Base-by-base conservation (phyloP, 2,797 vertebrate genomes). In the Brachymystax lenok region DNA sequence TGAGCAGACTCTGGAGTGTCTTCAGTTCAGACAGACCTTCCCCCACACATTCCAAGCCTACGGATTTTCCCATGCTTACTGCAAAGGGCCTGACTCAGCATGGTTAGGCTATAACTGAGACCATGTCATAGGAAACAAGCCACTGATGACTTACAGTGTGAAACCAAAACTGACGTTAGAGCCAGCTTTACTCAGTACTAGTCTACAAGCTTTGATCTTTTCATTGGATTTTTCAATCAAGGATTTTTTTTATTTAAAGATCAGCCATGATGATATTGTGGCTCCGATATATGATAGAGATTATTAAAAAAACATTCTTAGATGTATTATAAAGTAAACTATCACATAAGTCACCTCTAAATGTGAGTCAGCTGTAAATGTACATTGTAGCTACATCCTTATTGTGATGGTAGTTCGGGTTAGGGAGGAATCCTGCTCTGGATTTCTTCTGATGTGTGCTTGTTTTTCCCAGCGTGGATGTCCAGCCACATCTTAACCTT, bases 21-120 rank as follows among this genome's bases (percentile, higher is more conserved):
- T 88, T 92, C 86, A 82, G 84, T 75, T 77, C 87, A 92, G 90
- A 91, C 89, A 87, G 88, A 75, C 80, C 40, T 85, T 28, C 66
- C 33, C 66, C 50, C 79, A 67, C 88, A 92, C 90, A 93, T 93
- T 93, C 92, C 89, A 88, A 69, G 80, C 75, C 78, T 86, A 86
- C 82, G 30, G 81, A 90, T 89, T 93, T 93, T 93, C 92, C 92
- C 92, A 93, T 92, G 92, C 88, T 91, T 82, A 3, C 78, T 85
- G 87, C 88, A 80, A 80, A 40, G 81, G 82, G 79, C 84, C 90
- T 89, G 92, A 92, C 87, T 91, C 89, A 92, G 85, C 87, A 78
- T 77, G 85, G 88, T 86, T 86, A 87, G 84, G 88, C 86, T 86
- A 88, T 90, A 88, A 76, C 84, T 76, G 80, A 77, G 85, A 87